Base-by-base conservation (phyloP, 2,888 invertebrate species). In the Dicycla oo region DNA sequence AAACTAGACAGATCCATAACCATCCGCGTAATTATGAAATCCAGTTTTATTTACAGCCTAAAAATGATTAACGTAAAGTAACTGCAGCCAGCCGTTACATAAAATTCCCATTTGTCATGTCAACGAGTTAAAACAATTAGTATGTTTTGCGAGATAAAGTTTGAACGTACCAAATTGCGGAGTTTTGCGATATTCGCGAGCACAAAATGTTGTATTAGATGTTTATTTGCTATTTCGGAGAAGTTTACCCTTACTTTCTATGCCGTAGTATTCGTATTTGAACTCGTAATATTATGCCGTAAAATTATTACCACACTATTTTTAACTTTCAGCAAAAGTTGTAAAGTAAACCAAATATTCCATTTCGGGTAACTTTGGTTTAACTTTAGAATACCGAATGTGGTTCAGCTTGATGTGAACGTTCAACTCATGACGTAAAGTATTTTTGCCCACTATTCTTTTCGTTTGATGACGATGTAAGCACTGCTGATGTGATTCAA, bases 111-210 rank as follows among this genome's bases (percentile, higher is more conserved):
- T 84, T 85, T 79, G 82, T 80, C 80, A 86, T 75, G 72, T 83
- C 83, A 75, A 84, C 82, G 71, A 80, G 81, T 75, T 84, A 73
- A 84, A 86, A 86, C 75, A 84, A 80, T 85, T 83, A 80, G 80
- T 78, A 75, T 81, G 82, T 86, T 85, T 84, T 86, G 80, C 76
- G 75, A 76, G 63, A 78, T 80, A 80, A 79, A 80, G 80, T 76
- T 82, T 78, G 74, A 76, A 78, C 66, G 67, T 72, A 78, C 73
- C 64, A 71, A 83, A 82, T 75, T 86, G 77, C 86, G 60, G 82
- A 83, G 63, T 78, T 75, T 82, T 74, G 71, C 63, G 68, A 75
- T 83, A 77, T 81, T 81, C 72, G 70, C 49, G 69, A 82, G 61
- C 58, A 63, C 75, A 71, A 80, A 76, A 82, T 75, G 67, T 85